Evolutionary conservation across 2,113 vertebrate species (phyloP).

Genomic region (Mesitornis unicolor): DNA sequence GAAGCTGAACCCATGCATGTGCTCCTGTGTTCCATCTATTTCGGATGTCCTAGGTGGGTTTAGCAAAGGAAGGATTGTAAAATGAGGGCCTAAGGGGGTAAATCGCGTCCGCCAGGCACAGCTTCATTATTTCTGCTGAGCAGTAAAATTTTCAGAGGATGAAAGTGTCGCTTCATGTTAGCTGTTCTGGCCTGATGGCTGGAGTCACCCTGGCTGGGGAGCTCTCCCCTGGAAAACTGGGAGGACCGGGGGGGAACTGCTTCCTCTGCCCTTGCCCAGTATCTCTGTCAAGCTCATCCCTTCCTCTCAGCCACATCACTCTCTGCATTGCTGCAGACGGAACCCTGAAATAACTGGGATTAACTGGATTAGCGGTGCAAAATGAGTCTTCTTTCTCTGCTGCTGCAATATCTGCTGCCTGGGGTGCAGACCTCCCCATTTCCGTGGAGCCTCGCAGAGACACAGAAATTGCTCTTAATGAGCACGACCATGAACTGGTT

Average conservation of each 20-base stretch:
- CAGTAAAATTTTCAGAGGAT: not conserved
- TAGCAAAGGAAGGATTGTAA: not conserved
- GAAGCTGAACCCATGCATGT: not conserved
- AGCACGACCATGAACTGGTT: conserved; percentile 23
- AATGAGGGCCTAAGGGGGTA: not conserved
- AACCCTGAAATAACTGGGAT: conserved; percentile 8
- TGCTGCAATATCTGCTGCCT: not conserved
- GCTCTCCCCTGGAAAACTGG: not conserved
- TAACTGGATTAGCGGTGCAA: conserved; percentile 16
- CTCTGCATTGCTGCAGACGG: not conserved
- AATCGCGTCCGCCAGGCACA: not conserved
- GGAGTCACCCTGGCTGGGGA: not conserved
- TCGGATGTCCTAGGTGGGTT: not conserved
- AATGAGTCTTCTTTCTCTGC: not conserved
- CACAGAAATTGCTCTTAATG: conserved; percentile 35
- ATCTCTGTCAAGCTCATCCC: not conserved
- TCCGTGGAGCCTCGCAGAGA: not conserved
- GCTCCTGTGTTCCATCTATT: not conserved
- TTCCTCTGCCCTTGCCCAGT: not conserved
- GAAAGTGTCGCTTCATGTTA: not conserved
- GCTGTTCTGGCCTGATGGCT: not conserved
- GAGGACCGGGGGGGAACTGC: not conserved
- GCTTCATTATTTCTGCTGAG: not conserved
- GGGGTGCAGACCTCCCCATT: conserved; percentile 27
- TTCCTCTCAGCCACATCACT: not conserved